Percentiles rank a stretch among this genome's conserved stretches.
Evolutionary conservation across 2,113 vertebrate genomes (phyloP).

Genomic region (Strix uralensis): DNA sequence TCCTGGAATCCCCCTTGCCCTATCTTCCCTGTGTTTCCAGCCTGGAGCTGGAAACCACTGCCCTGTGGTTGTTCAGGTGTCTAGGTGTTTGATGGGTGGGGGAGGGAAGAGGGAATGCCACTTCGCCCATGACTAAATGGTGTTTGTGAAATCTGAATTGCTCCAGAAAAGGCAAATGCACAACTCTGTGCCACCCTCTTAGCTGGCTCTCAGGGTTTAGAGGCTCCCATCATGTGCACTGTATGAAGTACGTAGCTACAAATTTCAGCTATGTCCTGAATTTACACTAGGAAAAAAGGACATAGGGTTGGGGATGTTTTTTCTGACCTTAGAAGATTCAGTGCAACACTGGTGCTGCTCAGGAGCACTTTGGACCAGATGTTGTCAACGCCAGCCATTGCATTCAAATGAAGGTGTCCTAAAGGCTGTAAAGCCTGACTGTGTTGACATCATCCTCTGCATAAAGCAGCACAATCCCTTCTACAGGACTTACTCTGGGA

Average conservation of each 20-base stretch:
- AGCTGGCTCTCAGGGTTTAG: background rate
- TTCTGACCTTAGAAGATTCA: background rate
- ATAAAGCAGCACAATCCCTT: background rate
- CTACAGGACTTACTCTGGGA: fast-evolving
- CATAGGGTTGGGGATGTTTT: background rate
- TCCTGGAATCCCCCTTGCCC: background rate
- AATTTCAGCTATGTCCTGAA: background rate
- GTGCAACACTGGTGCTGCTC: background rate
- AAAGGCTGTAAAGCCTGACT: background rate
- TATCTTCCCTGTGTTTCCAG: background rate
- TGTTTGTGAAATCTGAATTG: background rate
- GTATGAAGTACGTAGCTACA: background rate
- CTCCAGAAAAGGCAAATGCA: background rate
- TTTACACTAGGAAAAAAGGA: background rate
- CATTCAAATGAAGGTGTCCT: background rate
- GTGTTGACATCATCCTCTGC: background rate
- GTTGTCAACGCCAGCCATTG: background rate
- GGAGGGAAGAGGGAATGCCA: background rate
- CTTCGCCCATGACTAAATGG: background rate
- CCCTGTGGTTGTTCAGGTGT: background rate
- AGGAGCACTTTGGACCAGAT: background rate
- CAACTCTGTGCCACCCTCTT: background rate
- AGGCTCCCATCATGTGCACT: background rate
- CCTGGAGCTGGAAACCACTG: background rate
- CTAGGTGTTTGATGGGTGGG: background rate